Percentiles rank a stretch among this genome's conserved stretches.
These are phyloP conservation scores for Pissodes strobi DNA, from an alignment of 1,140 invertebrate species.

Conservation along the genomic window DNA sequence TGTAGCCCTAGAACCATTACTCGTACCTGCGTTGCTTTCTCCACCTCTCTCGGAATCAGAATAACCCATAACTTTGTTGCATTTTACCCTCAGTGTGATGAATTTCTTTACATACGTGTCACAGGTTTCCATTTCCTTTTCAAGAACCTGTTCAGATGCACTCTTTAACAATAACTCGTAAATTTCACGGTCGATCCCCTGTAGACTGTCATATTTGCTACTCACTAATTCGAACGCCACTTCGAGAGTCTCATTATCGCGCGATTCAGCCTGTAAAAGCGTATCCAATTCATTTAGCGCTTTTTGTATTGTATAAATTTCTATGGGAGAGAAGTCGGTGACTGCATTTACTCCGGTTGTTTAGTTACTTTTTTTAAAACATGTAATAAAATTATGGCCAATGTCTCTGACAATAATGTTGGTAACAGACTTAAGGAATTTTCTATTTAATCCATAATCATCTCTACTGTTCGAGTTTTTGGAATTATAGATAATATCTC, in stretches of 20 bases:
- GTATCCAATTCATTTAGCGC: background rate
- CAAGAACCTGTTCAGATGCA: background rate
- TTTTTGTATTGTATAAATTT: too few relatives aligned
- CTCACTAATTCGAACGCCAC: background rate
- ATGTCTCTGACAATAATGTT: too few relatives aligned
- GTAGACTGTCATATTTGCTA: background rate
- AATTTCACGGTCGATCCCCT: background rate
- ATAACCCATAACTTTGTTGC: background rate
- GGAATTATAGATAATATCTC: too few relatives aligned
- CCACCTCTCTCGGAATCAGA: background rate
- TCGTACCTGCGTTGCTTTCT: background rate
- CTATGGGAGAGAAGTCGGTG: too few relatives aligned
- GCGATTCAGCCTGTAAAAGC: background rate
- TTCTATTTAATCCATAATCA: too few relatives aligned
- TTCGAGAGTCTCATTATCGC: background rate
- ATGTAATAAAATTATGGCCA: too few relatives aligned
- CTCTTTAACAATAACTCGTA: background rate
- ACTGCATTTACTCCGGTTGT: too few relatives aligned
- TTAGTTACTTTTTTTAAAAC: too few relatives aligned
- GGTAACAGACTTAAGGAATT: too few relatives aligned
- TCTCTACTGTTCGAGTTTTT: too few relatives aligned
- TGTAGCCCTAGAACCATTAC: background rate
- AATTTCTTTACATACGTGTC: background rate
- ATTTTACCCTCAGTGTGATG: background rate
- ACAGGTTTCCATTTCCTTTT: background rate